Conservation (phyloP, 2,797 vertebrate species). For the Coregonus sp. region DNA sequence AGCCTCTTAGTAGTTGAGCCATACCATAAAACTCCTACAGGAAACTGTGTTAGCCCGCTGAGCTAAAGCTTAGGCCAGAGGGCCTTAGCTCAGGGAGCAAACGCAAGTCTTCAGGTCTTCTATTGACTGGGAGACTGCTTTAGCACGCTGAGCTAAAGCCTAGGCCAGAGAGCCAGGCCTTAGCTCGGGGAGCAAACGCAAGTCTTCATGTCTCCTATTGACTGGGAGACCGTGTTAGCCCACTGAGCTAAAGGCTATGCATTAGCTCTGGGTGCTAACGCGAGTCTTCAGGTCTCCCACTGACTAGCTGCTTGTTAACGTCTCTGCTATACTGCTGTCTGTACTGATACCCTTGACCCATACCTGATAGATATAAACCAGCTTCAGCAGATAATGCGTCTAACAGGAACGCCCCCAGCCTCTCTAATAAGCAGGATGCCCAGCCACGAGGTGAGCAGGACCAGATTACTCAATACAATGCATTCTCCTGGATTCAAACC, state of each 20-base stretch:
- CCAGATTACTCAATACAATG: slow-evolving; percentile 10
- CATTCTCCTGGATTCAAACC: neutral
- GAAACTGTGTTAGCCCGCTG: neutral
- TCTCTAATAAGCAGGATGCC: slow-evolving; percentile 99
- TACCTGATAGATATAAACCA: slow-evolving; percentile 99
- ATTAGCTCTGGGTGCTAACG: neutral
- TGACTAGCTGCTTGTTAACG: slow-evolving; percentile 60
- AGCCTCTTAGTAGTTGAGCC: slow-evolving; percentile 17
- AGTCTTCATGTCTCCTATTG: neutral
- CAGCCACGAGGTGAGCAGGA: slow-evolving; percentile 95
- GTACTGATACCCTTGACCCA: slow-evolving; percentile 88
- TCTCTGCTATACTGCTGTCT: slow-evolving; percentile 81
- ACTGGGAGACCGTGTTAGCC: neutral
- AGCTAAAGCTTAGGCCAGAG: no score
- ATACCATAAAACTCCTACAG: neutral
- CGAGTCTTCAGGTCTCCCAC: slow-evolving; percentile 12
- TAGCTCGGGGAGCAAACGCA: neutral
- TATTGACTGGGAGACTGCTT: neutral
- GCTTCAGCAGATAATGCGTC: slow-evolving; percentile 99
- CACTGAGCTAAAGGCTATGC: neutral
- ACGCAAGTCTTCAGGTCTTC: neutral
- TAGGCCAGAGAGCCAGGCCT: neutral
- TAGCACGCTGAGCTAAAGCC: no score
- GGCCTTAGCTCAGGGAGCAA: neutral
- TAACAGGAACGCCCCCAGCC: slow-evolving; percentile 97